These are phyloP conservation scores for Caradrina kadenii DNA, from an alignment of 2,888 invertebrate species.

Conservation along the genomic window DNA sequence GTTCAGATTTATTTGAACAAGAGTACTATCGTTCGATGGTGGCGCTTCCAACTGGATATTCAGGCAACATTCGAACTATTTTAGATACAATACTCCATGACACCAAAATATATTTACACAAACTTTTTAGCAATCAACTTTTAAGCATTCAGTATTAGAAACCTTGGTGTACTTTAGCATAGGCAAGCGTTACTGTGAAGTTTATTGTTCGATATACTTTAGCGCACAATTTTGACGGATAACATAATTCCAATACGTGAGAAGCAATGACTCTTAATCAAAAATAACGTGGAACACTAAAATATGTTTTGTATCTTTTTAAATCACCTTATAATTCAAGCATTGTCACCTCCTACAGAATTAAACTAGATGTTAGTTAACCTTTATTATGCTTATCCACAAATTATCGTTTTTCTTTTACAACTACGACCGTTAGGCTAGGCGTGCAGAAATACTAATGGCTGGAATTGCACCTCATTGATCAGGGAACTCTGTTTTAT, in stretches of 20 bases:
- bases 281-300: slow-evolving; percentile 58
- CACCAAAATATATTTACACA: slow-evolving; percentile 49
- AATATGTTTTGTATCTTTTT: slow-evolving; percentile 47
- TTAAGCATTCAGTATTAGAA: slow-evolving; percentile 42
- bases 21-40: slow-evolving; percentile 14
- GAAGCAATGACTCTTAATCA: slow-evolving; percentile 51
- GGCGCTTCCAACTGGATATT: slow-evolving; percentile 17
- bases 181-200: slow-evolving; percentile 56
- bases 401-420: background rate
- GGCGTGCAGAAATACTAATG: background rate
- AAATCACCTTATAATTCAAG: slow-evolving; percentile 74
- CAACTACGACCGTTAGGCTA: background rate
- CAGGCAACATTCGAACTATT: slow-evolving; percentile 34
- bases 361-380: slow-evolving; percentile 69
- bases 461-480: no score
- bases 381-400: slow-evolving; percentile 13
- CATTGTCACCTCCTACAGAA: slow-evolving; percentile 77
- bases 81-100: slow-evolving; percentile 14
- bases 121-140: slow-evolving; percentile 43
- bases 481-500: background rate
- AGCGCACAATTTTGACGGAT: slow-evolving; percentile 45
- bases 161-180: slow-evolving; percentile 51
- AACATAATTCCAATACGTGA: slow-evolving; percentile 52
- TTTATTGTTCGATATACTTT: slow-evolving; percentile 33
- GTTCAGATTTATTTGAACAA: slow-evolving; percentile 17